Base-by-base conservation (phyloP, 2,113 vertebrate species). In the Rhinolophus sinicus region DNA sequence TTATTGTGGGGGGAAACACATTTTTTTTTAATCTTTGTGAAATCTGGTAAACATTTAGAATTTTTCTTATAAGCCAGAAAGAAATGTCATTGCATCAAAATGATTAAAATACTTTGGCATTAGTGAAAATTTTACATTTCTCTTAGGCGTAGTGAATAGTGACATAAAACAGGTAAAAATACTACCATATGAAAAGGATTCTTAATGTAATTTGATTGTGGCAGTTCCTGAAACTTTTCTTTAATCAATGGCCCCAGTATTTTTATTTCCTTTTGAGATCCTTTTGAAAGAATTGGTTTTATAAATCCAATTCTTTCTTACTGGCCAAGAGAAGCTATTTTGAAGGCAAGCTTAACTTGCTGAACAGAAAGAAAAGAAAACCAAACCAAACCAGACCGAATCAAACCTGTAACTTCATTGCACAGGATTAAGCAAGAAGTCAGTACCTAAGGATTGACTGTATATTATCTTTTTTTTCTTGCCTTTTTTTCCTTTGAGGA, bases 341-440 rank as follows among this genome's bases (percentile, higher is more conserved):
- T 87, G 65, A 81, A 96, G 4, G 60, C 6, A 75, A 58, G 19
- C 19, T 90, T 84, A 88, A 94, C 47, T 78, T 80, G 7, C 47
- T 69, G 14, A 77, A 75, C 18, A 84, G 91, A 94, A 95, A 33
- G n/a, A 83, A 64, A 60, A 12, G 15, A 86, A 90, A 87, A n/a
- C n/a, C n/a, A n/a, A n/a, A n/a, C n/a, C n/a, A n/a, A n/a, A n/a
- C 30, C 26, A 44, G 15, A 54, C 52, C 12, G 5, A 64, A 64
- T 30, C 60, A 30, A 81, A 54, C 12, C 24, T 88, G 4, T 38
- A 40, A 85, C 11, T 89, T 64, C 38, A 82, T 44, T 84, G 21
- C 35, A 38, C 30, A 89, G 3, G 28, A 47, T 91, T 69, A 84
- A 84, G 12, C 81, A 73, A 64, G 16, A 85, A 58, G 19, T 60